A percentile compares a stretch with the other conserved stretches of the same genome.
These are phyloP conservation scores for Trachelus troglodyta DNA, from an alignment of 2,888 invertebrate genomes.

Conservation along the genomic window DNA sequence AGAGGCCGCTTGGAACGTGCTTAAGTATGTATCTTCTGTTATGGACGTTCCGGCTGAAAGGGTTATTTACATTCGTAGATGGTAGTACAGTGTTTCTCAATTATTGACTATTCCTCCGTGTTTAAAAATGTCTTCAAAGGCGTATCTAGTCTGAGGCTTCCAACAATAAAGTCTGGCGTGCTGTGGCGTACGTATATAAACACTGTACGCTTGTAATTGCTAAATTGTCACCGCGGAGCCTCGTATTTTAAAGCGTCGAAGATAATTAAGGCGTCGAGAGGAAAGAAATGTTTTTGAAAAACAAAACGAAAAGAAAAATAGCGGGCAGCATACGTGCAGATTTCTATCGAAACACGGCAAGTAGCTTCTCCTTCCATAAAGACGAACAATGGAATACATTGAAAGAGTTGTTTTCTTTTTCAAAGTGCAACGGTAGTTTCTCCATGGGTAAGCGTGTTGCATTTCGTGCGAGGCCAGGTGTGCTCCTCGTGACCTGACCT, in stretches of 20 bases:
- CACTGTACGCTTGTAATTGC: not conserved
- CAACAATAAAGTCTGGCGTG: not conserved
- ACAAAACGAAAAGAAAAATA: not conserved
- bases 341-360: not conserved
- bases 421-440: not conserved
- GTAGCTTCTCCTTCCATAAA: not conserved
- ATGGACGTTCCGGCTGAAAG: slow-evolving; percentile 3
- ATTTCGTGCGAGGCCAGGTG: not conserved
- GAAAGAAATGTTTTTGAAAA: not conserved
- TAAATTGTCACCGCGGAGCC: not conserved
- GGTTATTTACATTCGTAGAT: slow-evolving; percentile 5
- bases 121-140: not conserved
- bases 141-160: not conserved
- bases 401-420: not conserved
- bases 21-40: slow-evolving; percentile 3
- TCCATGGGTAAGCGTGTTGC: not conserved
- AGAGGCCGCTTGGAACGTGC: not conserved
- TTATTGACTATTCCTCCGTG: not conserved
- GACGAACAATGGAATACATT: not conserved
- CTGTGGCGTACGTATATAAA: not conserved
- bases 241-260: not conserved
- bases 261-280: not conserved
- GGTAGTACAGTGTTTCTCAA: slow-evolving; percentile 8
- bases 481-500: not conserved
- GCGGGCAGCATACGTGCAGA: not conserved